Evolutionary conservation across 1,140 invertebrate species (phyloP).

Genomic region (Cardiocondyla obscurior): DNA sequence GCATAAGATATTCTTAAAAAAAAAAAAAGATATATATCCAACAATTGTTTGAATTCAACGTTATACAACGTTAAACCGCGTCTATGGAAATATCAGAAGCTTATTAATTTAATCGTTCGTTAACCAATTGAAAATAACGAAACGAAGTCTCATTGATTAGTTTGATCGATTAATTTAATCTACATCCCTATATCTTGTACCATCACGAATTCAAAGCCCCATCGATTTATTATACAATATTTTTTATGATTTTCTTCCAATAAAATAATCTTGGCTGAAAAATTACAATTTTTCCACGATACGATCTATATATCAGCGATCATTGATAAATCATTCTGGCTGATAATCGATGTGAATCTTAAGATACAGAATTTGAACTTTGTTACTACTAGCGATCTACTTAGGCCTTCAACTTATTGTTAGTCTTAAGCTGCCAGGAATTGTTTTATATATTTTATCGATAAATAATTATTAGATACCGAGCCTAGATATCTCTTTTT

Average conservation of each 20-base stretch:
- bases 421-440: background rate
- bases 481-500: background rate
- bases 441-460: background rate
- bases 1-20: background rate
- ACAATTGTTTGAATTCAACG: too few relatives aligned
- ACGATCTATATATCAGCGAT: background rate
- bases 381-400: background rate
- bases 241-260: background rate
- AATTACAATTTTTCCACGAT: background rate
- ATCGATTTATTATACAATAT: background rate
- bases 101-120: background rate
- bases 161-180: background rate
- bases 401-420: background rate
- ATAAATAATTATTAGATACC: slow-evolving; percentile 6
- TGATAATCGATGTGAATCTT: background rate
- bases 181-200: background rate
- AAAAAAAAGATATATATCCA: too few relatives aligned
- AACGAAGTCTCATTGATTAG: background rate
- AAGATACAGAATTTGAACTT: slow-evolving; percentile 26
- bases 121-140: background rate
- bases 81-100: background rate
- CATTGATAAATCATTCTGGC: background rate
- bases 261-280: background rate
- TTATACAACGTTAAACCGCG: too few relatives aligned
- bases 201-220: background rate